Evolutionary conservation across 2,888 invertebrate species (phyloP), one percentile per base, ranked within the genome.

Genomic region (Sesamia inferens): DNA sequence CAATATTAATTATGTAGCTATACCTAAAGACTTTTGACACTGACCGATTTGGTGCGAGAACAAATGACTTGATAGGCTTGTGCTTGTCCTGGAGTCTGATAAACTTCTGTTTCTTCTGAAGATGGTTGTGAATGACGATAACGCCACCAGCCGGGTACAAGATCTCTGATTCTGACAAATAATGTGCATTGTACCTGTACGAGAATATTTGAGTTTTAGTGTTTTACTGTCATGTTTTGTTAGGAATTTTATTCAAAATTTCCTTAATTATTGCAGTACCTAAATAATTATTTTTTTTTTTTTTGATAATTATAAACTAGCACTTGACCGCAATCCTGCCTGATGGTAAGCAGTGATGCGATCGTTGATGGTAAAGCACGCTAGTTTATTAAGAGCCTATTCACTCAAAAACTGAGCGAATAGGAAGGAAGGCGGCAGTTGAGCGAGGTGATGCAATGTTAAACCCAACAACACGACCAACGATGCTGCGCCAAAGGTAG

Each of bases 91-190:
- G 96, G 42, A 98, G 93, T 84, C 97, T 97, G 67, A 98, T 97
- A 87, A 97, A 97, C 87, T 97, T 97, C 90, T 98, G 98, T 82
- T 97, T 97, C 88, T 97, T 97, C 85, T 97, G 97, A 11, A 97
- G 95, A 90, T 97, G 97, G 90, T 98, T 97, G 87, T 98, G 98
- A 76, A 98, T 96, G 0, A 97, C 97, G 66, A 98, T 93, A 1
- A 98, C 97, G 68, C 97, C 97, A 68, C 98, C 98, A 48, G 98
- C 98, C 0, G 98, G 98, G 92, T 98, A 98, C 66, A 98, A 95
- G 57, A 98, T 97, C 89, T 98, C 98, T 44, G 97, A 97, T 88
- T 98, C 98, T 31, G 97, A 96, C 71, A 98, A 93, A 87, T 97
- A 98, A 89, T 98, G 97, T 10, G 97, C 97, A 92, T 98, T 98